phyloP scores from a whole-genome alignment of 2,888 invertebrate species.

The Caenorhabditis panamensis region DNA sequence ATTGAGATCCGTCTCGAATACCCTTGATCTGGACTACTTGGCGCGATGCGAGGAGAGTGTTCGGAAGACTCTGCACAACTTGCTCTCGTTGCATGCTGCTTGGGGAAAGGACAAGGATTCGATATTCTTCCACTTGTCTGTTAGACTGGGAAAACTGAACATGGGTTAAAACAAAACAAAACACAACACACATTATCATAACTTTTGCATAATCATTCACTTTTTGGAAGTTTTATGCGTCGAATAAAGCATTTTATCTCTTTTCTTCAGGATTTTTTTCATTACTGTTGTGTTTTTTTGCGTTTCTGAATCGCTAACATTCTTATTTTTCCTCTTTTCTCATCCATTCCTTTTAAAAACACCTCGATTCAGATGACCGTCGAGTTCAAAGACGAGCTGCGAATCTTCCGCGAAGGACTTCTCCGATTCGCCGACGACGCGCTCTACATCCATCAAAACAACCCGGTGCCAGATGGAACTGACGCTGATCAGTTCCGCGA shows the following conservation, averaged over 20 bases:
- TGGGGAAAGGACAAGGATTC: conserved; percentile 59
- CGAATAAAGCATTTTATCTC: background rate
- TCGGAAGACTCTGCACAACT: conserved; percentile 26
- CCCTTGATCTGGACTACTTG: conserved; percentile 42
- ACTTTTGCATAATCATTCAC: conserved; percentile 27
- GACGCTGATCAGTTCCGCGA: conserved; percentile 10
- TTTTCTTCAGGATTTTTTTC: background rate
- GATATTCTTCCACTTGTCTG: conserved; percentile 54
- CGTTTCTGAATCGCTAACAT: background rate
- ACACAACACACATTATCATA: too few relatives aligned
- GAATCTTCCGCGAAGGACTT: conserved; percentile 3
- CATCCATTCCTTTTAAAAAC: background rate
- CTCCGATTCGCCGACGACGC: conserved; percentile 10
- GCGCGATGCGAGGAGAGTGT: conserved; percentile 44
- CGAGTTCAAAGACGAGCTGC: conserved; percentile 6
- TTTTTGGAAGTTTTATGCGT: conserved; percentile 7
- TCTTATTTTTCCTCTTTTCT: background rate
- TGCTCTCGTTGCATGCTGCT: conserved; percentile 23
- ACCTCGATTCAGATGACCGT: conserved; percentile 23
- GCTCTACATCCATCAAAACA: conserved; percentile 5
- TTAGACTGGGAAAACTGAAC: conserved; percentile 48
- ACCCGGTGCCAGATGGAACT: background rate
- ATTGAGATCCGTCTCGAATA: conserved; percentile 60
- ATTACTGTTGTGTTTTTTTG: background rate
- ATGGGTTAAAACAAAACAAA: conserved; percentile 19